phyloP scores from a whole-genome alignment of 2,113 vertebrate species.

The Callionymus lyra region DNA sequence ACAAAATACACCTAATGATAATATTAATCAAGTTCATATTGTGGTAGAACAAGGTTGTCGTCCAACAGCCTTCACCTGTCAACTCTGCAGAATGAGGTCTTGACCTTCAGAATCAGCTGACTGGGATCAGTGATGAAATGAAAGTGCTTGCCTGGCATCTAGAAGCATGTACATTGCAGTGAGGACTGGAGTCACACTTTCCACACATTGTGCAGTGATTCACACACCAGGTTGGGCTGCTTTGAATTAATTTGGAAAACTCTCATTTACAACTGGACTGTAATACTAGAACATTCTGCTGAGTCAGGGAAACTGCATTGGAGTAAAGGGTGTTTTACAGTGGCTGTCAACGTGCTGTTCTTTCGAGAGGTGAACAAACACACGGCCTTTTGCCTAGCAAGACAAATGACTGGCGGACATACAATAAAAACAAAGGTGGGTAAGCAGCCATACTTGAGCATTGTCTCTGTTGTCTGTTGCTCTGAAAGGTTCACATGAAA shows the following conservation, averaged over 20 bases:
- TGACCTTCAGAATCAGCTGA: too few relatives aligned
- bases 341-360: constrained; percentile 40
- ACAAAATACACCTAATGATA: too few relatives aligned
- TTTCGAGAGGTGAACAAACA: constrained; percentile 29
- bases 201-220: constrained; percentile 22
- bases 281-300: constrained; percentile 43
- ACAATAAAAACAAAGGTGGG: constrained; percentile 41
- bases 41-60: too few relatives aligned
- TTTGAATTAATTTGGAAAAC: constrained; percentile 8
- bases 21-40: too few relatives aligned
- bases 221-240: constrained; percentile 3
- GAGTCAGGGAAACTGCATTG: constrained; percentile 32
- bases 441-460: constrained; percentile 26
- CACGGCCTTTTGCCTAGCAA: constrained; percentile 20
- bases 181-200: constrained; percentile 16
- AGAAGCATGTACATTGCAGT: neutral
- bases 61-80: neutral
- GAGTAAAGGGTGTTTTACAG: constrained; percentile 22
- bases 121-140: neutral
- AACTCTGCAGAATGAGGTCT: neutral
- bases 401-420: constrained; percentile 24
- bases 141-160: neutral
- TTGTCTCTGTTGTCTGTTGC: constrained; percentile 2
- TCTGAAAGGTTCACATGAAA: too few relatives aligned
- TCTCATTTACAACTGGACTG: constrained; percentile 25